Percentiles rank a stretch among this genome's conserved stretches.
Evolutionary conservation across 2,797 vertebrate species (phyloP).

Genomic region (Hoplostethus mediterraneus): DNA sequence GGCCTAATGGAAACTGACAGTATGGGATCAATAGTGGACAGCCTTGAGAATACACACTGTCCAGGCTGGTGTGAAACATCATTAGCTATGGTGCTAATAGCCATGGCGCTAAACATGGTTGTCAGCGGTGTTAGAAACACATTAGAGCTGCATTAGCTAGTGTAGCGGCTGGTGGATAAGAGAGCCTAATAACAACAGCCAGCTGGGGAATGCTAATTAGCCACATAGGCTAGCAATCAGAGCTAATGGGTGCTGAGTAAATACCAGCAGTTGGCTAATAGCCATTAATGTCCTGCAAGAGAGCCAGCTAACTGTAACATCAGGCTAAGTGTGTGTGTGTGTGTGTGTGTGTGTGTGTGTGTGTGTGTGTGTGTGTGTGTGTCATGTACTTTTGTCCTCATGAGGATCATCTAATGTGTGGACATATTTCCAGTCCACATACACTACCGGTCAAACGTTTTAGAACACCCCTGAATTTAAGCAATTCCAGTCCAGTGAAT

Average conservation of each 20-base stretch:
- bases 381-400: slow-evolving; percentile 13
- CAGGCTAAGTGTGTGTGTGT: slow-evolving; percentile 17
- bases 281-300: slow-evolving; percentile 54
- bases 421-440: no score
- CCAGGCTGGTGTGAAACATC: slow-evolving; percentile 23
- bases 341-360: slow-evolving; percentile 12
- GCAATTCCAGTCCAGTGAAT: no score
- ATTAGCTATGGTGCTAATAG: slow-evolving; percentile 50
- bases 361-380: slow-evolving; percentile 4
- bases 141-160: slow-evolving; percentile 47
- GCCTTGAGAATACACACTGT: slow-evolving; percentile 1
- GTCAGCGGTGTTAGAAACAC: slow-evolving; percentile 43
- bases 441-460: no score
- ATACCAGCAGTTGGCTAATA: slow-evolving; percentile 72
- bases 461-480: no score
- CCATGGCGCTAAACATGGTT: slow-evolving; percentile 35
- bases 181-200: slow-evolving; percentile 58
- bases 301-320: slow-evolving; percentile 41
- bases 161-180: slow-evolving; percentile 18
- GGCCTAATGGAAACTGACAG: background rate
- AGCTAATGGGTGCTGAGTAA: slow-evolving; percentile 70
- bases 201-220: slow-evolving; percentile 72
- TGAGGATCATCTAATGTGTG: background rate
- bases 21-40: slow-evolving; percentile 1
- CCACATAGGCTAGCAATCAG: slow-evolving; percentile 71